Percentiles rank a stretch among this genome's conserved stretches.
Evolutionary conservation across 2,113 vertebrate species (phyloP).

Genomic region (Argyrosomus japonicus): DNA sequence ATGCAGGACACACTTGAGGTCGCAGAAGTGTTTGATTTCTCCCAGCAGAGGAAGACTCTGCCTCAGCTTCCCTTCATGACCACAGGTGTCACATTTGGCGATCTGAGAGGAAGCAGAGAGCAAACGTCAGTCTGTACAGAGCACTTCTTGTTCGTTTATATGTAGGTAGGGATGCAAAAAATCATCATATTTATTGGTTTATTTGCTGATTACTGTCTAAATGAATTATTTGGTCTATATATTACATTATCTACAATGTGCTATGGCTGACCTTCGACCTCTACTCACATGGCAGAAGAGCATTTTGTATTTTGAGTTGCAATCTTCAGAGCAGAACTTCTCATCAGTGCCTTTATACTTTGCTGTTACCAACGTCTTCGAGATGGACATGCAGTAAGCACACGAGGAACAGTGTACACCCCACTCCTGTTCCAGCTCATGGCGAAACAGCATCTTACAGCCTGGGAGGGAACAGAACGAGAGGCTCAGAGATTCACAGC

Average conservation of each 20-base stretch:
- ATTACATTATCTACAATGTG: not conserved
- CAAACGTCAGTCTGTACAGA: not conserved
- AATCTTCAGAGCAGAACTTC: constrained; percentile 92
- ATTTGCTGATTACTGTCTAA: not conserved
- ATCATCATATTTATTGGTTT: not conserved
- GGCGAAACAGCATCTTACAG: constrained; percentile 90
- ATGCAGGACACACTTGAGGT: constrained; percentile 89
- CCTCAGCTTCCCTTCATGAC: constrained; percentile 88
- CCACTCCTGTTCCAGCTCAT: constrained; percentile 90
- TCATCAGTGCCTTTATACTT: constrained; percentile 83
- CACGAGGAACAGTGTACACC: constrained; percentile 90
- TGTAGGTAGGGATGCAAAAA: not conserved
- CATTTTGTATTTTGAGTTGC: constrained; percentile 87
- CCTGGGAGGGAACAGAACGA: constrained; percentile 75
- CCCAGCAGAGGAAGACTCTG: constrained; percentile 91
- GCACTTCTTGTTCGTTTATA: not conserved
- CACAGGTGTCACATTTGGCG: constrained; percentile 91
- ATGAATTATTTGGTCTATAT: not conserved
- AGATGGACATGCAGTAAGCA: constrained; percentile 89
- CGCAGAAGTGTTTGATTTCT: constrained; percentile 94
- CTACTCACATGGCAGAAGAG: constrained; percentile 87
- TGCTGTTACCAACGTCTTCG: constrained; percentile 84
- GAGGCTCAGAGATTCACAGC: not conserved
- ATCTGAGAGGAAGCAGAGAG: constrained; percentile 76
- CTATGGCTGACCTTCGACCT: not conserved